phyloP scores from a whole-genome alignment of 35 echinoderm and acorn worm species.

The Diadema setosum region DNA sequence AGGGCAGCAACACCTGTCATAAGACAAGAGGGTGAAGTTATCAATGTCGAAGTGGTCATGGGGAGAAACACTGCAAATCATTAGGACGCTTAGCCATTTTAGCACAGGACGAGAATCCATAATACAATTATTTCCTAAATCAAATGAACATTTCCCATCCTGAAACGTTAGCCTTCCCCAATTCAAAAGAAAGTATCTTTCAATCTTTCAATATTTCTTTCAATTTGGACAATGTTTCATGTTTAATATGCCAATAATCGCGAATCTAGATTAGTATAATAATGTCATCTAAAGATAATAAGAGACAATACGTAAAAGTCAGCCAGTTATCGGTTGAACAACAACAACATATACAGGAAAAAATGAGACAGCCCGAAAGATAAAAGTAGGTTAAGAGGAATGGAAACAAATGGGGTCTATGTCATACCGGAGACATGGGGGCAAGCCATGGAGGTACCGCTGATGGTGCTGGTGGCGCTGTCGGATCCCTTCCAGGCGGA shows the following conservation, averaged over 20 bases:
- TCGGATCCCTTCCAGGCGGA: not conserved
- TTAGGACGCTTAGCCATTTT: not conserved
- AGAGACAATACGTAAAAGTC: no score
- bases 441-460: constrained; percentile 49
- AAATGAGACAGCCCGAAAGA: not conserved
- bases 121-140: not conserved
- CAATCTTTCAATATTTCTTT: not conserved
- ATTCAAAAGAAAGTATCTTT: not conserved
- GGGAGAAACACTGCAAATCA: not conserved
- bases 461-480: constrained; percentile 17
- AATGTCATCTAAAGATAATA: no score
- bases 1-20: constrained; percentile 51
- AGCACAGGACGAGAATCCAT: not conserved
- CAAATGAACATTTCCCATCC: not conserved
- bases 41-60: not conserved
- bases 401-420: not conserved
- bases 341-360: not conserved
- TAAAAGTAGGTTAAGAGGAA: not conserved
- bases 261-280: not conserved
- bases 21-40: not conserved
- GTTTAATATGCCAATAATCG: not conserved
- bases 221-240: no score
- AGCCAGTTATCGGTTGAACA: not conserved
- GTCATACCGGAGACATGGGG: constrained; percentile 44
- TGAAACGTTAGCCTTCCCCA: not conserved